phyloP scores from a whole-genome alignment of 2,113 vertebrate genomes.

The Mormyrus lacerda region DNA sequence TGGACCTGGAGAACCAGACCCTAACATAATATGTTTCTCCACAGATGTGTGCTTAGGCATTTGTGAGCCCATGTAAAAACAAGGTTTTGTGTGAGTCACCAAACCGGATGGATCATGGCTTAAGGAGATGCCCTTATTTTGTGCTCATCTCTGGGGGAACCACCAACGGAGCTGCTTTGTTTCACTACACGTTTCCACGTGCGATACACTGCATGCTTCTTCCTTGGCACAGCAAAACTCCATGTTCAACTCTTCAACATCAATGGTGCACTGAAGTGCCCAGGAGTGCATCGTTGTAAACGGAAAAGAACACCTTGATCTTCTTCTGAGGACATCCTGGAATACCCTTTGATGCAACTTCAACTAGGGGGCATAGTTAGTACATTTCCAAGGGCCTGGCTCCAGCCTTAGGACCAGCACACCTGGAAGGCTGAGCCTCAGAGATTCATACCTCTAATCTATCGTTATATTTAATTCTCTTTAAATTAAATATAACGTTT shows the following conservation, averaged over 20 bases:
- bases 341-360: neutral
- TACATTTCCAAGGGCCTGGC: neutral
- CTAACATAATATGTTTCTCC: neutral
- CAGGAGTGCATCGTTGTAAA: neutral
- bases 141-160: neutral
- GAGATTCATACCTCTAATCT: neutral
- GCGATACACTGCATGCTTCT: too few species aligned
- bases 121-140: neutral
- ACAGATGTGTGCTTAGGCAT: neutral
- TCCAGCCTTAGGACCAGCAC: neutral
- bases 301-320: neutral
- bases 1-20: neutral
- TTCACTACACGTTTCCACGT: neutral
- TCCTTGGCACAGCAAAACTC: neutral
- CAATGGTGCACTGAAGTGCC: neutral
- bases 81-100: neutral
- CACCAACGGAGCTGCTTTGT: neutral
- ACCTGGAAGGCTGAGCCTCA: neutral
- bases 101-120: neutral
- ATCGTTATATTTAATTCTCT: neutral
- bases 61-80: neutral
- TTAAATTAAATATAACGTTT: too few species aligned
- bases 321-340: neutral
- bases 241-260: neutral
- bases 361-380: neutral